Evolutionary conservation across 2,113 vertebrate species (phyloP).

Genomic region (Scatophagus argus): DNA sequence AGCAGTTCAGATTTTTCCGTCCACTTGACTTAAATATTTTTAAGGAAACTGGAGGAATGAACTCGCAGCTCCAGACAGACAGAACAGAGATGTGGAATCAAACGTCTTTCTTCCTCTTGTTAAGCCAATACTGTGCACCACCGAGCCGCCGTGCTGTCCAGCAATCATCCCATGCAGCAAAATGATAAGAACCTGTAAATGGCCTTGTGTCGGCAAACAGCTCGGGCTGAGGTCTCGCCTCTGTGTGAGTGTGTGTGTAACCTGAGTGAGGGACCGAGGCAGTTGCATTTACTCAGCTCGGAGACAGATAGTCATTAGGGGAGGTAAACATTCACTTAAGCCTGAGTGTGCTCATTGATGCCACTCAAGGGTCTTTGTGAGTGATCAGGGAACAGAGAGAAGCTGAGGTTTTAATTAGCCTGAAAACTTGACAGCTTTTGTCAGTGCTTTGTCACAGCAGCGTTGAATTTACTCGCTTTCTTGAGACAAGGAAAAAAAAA

Average conservation of each 20-base stretch:
- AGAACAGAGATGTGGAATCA: background rate
- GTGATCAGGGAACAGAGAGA: constrained; percentile 74
- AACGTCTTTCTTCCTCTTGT: background rate
- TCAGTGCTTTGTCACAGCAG: constrained; percentile 61
- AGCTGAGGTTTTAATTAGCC: constrained; percentile 84
- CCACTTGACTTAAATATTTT: constrained; percentile 12
- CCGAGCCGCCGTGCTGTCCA: background rate
- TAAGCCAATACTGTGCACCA: background rate
- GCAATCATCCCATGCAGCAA: constrained; percentile 24
- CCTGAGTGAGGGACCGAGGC: constrained; percentile 53
- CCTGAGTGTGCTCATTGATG: constrained; percentile 71
- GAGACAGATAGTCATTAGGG: constrained; percentile 82
- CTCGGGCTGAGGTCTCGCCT: constrained; percentile 31
- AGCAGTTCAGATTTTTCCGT: background rate
- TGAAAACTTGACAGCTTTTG: constrained; percentile 77
- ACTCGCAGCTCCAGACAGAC: background rate
- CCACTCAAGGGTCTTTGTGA: constrained; percentile 78
- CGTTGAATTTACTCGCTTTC: constrained; percentile 32
- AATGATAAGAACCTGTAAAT: constrained; percentile 49
- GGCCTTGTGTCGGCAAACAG: constrained; percentile 42
- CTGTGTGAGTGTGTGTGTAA: constrained; percentile 45
- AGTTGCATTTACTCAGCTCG: constrained; percentile 68
- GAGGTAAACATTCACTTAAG: constrained; percentile 85
- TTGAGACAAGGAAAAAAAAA: background rate
- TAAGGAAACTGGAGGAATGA: constrained; percentile 4